These are phyloP conservation scores for Haplochromis burtoni DNA, from an alignment of 2,113 vertebrate species.

Conservation along the genomic window DNA sequence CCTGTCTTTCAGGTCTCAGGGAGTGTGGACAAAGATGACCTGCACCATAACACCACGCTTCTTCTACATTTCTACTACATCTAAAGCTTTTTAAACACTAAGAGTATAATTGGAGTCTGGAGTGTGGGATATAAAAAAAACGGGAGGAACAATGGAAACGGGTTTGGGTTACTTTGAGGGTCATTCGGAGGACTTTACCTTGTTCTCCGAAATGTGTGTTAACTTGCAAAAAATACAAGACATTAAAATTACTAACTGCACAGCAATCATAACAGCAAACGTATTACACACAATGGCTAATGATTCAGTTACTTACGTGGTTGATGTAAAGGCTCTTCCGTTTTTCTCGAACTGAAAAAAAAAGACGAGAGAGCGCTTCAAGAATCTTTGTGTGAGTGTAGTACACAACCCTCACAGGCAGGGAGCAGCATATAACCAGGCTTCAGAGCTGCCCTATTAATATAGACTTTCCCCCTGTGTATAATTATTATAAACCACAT, in stretches of 20 bases:
- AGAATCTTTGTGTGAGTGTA: not conserved
- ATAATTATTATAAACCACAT: not conserved
- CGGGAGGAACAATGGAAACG: not conserved
- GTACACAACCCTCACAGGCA: slow-evolving; percentile 35
- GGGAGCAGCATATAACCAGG: slow-evolving; percentile 40
- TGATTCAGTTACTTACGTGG: slow-evolving; percentile 62
- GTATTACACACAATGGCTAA: not conserved
- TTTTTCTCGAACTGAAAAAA: slow-evolving; percentile 71
- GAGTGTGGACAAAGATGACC: not conserved
- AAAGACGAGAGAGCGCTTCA: not conserved
- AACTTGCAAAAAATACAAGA: slow-evolving; percentile 70
- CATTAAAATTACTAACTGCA: slow-evolving; percentile 14
- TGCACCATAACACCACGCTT: not conserved
- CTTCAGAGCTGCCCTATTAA: not conserved
- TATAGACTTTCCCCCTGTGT: not conserved
- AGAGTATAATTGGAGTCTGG: not conserved
- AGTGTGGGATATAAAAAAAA: not conserved
- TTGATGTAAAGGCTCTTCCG: slow-evolving; percentile 77
- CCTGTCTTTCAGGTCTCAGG: not conserved
- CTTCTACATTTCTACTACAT: not conserved
- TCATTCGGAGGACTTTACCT: slow-evolving; percentile 54
- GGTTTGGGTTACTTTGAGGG: not conserved
- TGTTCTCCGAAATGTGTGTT: slow-evolving; percentile 71
- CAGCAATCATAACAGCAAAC: not conserved
- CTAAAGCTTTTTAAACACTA: not conserved